Percentiles rank a stretch among this genome's conserved stretches.
phyloP scores from a whole-genome alignment of 2,113 vertebrate genomes.

The Triplophysa tibetana region DNA sequence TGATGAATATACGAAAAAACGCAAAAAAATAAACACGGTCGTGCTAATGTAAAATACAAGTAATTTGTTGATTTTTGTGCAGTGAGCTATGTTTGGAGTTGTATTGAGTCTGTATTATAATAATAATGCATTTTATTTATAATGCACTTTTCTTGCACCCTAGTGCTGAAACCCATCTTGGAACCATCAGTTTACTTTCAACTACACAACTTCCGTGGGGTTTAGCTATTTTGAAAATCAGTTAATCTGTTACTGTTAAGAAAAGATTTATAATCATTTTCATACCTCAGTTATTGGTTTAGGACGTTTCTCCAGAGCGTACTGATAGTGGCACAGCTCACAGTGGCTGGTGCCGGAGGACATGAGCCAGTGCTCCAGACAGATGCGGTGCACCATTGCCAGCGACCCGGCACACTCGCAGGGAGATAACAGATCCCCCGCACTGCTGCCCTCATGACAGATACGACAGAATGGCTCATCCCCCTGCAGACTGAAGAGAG shows the following conservation, averaged over 20 bases:
- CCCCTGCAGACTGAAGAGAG: slow-evolving; percentile 40
- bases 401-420: slow-evolving; percentile 70
- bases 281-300: slow-evolving; percentile 68
- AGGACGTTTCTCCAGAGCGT: slow-evolving; percentile 65
- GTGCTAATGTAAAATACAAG: too few relatives aligned
- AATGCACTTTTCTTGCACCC: too few relatives aligned
- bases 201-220: too few relatives aligned
- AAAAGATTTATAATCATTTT: background rate
- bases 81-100: too few relatives aligned
- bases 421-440: slow-evolving; percentile 68
- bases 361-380: slow-evolving; percentile 72
- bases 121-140: too few relatives aligned
- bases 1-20: too few relatives aligned
- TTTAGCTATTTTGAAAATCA: too few relatives aligned
- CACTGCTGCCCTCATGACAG: slow-evolving; percentile 64
- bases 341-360: slow-evolving; percentile 70
- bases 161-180: too few relatives aligned
- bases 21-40: too few relatives aligned
- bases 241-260: background rate
- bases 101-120: too few relatives aligned
- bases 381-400: slow-evolving; percentile 68
- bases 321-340: slow-evolving; percentile 73
- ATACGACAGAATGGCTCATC: slow-evolving; percentile 73
- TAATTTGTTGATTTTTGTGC: too few relatives aligned
- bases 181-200: too few relatives aligned